Conservation (phyloP, 2,113 vertebrate species). For the Microtus richardsoni region DNA sequence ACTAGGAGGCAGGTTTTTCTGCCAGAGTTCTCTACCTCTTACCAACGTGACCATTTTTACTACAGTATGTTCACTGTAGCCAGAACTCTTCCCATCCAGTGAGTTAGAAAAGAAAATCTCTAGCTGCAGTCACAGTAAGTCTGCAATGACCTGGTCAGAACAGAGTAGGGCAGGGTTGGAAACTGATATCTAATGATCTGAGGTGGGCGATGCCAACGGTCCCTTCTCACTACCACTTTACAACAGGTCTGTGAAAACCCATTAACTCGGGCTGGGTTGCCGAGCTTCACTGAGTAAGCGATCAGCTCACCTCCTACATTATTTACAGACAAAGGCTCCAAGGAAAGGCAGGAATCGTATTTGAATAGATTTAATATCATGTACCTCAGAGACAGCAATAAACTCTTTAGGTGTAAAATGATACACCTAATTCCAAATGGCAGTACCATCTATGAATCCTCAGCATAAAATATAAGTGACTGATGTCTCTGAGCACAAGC, state of each 20-base stretch:
- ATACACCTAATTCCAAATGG: background rate
- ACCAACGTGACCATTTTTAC: background rate
- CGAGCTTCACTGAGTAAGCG: background rate
- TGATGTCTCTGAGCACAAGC: background rate
- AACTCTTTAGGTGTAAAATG: constrained; percentile 35
- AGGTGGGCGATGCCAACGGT: background rate
- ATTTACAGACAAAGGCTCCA: constrained; percentile 16
- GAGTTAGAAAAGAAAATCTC: constrained; percentile 12
- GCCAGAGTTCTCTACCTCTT: background rate
- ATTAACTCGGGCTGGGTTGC: background rate
- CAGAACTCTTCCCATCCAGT: background rate
- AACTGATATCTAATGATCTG: background rate
- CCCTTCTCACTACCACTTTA: background rate
- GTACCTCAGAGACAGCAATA: background rate
- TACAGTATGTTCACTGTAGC: background rate
- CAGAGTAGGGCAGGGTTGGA: background rate
- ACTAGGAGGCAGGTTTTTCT: background rate
- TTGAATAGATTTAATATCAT: background rate
- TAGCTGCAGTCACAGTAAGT: background rate
- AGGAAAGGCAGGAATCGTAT: constrained; percentile 23
- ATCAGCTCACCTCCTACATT: background rate
- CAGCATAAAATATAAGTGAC: background rate
- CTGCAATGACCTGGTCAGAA: background rate
- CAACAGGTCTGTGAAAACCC: background rate
- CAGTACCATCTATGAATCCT: background rate